Evolutionary conservation across 2,113 vertebrate genomes (phyloP).

Genomic region (Budorcas taxicolor): DNA sequence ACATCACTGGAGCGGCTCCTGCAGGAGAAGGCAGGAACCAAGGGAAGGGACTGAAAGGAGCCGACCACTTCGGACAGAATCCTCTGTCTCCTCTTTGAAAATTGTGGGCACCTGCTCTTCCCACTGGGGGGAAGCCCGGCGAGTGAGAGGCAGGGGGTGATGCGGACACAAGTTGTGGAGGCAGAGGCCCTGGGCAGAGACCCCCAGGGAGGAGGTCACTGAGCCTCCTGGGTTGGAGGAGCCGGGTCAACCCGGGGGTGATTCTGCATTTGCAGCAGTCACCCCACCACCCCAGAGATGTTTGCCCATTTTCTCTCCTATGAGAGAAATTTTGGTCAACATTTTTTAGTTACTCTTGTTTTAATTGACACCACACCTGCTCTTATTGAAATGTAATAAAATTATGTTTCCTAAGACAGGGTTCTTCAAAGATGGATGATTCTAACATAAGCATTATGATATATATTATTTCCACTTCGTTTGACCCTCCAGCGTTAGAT

Average conservation of each 20-base stretch:
- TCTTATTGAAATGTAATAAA: neutral
- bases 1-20: rapidly evolving
- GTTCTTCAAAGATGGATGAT: neutral
- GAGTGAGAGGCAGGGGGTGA: neutral
- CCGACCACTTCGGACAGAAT: neutral
- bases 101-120: neutral
- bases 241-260: rapidly evolving
- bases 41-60: neutral
- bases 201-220: neutral
- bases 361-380: neutral
- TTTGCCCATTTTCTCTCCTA: neutral
- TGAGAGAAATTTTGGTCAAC: neutral
- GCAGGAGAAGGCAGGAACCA: neutral
- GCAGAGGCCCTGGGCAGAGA: neutral
- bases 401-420: neutral
- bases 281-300: rapidly evolving
- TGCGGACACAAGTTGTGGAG: neutral
- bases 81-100: neutral
- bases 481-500: neutral
- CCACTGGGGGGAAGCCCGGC: neutral
- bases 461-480: neutral
- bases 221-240: too few species aligned
- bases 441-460: neutral
- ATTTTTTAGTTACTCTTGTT: neutral
- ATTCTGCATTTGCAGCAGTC: neutral